These are phyloP conservation scores for Limnephilus marmoratus DNA, from an alignment of 2,888 invertebrate species.

Conservation along the genomic window DNA sequence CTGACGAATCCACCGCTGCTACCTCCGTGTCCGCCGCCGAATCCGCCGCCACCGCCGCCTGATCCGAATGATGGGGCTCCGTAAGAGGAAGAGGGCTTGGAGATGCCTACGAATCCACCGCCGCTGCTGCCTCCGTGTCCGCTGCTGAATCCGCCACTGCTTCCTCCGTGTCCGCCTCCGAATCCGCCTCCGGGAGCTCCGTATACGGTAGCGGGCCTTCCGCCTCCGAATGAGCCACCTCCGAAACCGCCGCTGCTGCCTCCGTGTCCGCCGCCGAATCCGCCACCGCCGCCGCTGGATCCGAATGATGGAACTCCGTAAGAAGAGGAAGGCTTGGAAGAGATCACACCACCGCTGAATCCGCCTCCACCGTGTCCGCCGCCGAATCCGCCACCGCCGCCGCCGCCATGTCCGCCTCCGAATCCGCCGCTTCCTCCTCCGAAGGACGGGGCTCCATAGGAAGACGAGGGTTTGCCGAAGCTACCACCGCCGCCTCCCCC, in stretches of 20 bases:
- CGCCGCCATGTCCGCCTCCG: constrained; percentile 63
- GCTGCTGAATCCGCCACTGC: constrained; percentile 66
- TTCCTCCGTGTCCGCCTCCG: constrained; percentile 62
- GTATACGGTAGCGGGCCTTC: constrained; percentile 67
- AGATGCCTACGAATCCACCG: constrained; percentile 67
- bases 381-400: constrained; percentile 65
- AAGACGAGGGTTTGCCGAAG: constrained; percentile 57
- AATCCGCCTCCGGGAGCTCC: constrained; percentile 68
- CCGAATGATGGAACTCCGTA: constrained; percentile 72
- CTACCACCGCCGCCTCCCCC: constrained; percentile 66
- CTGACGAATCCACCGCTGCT: constrained; percentile 67
- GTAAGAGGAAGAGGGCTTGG: constrained; percentile 68
- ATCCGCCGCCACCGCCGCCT: constrained; percentile 64
- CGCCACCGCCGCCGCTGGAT: constrained; percentile 68
- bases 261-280: constrained; percentile 63
- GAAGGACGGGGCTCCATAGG: constrained; percentile 69
- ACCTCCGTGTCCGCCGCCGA: constrained; percentile 65
- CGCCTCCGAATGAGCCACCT: constrained; percentile 61
- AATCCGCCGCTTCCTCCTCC: constrained; percentile 68
- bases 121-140: constrained; percentile 58
- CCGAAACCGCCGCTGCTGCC: constrained; percentile 62
- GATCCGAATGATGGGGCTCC: constrained; percentile 69
- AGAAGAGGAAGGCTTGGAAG: constrained; percentile 72
- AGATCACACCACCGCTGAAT: constrained; percentile 67
- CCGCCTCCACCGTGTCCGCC: constrained; percentile 65